Evolutionary conservation across 2,113 vertebrate genomes (phyloP).

Genomic region (Xyliphius kryptos): DNA sequence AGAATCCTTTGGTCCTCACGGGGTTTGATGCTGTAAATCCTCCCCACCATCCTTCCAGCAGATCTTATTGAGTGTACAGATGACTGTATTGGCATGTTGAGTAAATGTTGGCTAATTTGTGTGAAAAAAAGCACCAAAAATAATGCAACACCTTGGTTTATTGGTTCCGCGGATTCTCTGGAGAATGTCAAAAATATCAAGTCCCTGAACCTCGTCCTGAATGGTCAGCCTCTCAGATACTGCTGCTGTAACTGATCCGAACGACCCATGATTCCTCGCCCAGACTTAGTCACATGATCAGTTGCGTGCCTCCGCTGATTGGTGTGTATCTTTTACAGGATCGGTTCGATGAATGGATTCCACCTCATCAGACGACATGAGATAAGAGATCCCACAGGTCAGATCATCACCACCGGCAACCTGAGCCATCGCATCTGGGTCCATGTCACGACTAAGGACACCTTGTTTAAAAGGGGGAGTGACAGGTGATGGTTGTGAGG

Average conservation of each 20-base stretch:
- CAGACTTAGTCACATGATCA: slow-evolving; percentile 43
- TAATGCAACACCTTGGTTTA: too few relatives aligned
- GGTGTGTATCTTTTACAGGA: slow-evolving; percentile 50
- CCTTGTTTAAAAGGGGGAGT: slow-evolving; percentile 21
- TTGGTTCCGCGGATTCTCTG: neutral
- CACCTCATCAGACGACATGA: slow-evolving; percentile 76
- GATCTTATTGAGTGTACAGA: neutral
- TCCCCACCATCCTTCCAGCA: neutral
- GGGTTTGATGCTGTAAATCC: neutral
- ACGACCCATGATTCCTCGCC: neutral
- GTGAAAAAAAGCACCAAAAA: neutral
- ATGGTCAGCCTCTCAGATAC: neutral
- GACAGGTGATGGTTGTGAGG: too few relatives aligned
- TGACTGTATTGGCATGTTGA: slow-evolving; percentile 25
- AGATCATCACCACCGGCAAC: slow-evolving; percentile 58
- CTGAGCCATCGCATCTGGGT: slow-evolving; percentile 60
- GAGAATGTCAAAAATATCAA: neutral
- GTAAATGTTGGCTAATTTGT: slow-evolving; percentile 36
- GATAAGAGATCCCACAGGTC: slow-evolving; percentile 65
- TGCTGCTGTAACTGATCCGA: neutral
- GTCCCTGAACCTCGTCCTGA: neutral
- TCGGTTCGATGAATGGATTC: slow-evolving; percentile 53
- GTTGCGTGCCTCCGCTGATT: neutral
- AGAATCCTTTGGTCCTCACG: slow-evolving; percentile 18
- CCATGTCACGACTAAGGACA: too few relatives aligned